Percentiles rank a stretch among this genome's conserved stretches.
phyloP scores from a whole-genome alignment of 2,113 vertebrate species.

The Ciconia boyciana region DNA sequence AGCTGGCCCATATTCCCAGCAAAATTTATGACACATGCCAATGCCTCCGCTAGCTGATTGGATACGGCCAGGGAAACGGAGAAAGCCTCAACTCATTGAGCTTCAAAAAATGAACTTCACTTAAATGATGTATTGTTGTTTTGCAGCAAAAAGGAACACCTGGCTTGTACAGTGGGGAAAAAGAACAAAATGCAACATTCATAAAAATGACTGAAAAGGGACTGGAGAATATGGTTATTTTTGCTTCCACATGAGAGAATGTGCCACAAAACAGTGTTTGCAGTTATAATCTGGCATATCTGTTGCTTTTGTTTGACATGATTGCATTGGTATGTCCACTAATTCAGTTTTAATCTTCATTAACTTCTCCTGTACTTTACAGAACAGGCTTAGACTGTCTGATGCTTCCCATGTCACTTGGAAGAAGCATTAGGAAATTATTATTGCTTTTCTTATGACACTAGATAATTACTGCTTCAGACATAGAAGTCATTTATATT shows the following conservation, averaged over 20 bases:
- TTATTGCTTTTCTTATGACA: conserved; percentile 6
- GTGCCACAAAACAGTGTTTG: background rate
- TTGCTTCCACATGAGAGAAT: background rate
- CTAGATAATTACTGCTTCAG: conserved; percentile 42
- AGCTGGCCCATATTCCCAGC: conserved; percentile 13
- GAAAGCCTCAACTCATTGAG: conserved; percentile 11
- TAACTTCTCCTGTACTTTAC: background rate
- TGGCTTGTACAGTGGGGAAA: conserved; percentile 3
- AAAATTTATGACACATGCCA: conserved; percentile 52
- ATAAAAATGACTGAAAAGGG: conserved; percentile 37
- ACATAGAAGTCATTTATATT: conserved; percentile 13
- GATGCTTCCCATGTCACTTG: conserved; percentile 15
- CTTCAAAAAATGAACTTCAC: conserved; percentile 43
- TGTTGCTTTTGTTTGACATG: background rate
- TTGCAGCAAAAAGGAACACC: conserved; percentile 38
- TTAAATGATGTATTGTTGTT: conserved; percentile 52
- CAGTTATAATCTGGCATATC: background rate
- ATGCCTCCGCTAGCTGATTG: background rate
- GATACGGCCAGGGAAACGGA: background rate
- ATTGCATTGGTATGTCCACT: background rate
- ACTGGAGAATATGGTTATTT: conserved; percentile 13
- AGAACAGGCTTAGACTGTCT: background rate
- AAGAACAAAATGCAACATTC: conserved; percentile 40
- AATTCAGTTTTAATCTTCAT: background rate
- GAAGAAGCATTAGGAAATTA: conserved; percentile 25